These are phyloP conservation scores for Acrocephalus kingi DNA, from an alignment of 2,113 vertebrate genomes.

Conservation along the genomic window DNA sequence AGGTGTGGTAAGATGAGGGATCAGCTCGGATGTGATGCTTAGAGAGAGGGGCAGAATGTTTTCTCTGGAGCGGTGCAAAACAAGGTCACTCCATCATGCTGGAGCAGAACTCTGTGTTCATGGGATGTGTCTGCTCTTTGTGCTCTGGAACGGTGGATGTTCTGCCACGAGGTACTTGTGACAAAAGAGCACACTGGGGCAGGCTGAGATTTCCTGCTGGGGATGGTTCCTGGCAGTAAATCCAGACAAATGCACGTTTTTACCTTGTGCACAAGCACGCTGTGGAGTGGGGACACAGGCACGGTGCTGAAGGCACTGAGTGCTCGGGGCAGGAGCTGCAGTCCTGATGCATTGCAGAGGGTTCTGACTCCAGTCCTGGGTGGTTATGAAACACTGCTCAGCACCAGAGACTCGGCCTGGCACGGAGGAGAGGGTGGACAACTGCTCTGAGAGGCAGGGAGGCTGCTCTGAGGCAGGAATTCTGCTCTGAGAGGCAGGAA, in stretches of 20 bases:
- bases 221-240: neutral
- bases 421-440: neutral
- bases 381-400: neutral
- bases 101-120: accelerated
- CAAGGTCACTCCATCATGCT: neutral
- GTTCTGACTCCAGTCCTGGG: neutral
- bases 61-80: neutral
- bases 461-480: neutral
- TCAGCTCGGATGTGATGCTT: accelerated
- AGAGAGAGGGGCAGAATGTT: neutral
- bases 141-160: neutral
- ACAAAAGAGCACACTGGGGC: neutral
- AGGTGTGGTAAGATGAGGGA: neutral
- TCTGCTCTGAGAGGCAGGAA: neutral
- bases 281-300: neutral
- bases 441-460: neutral
- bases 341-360: neutral
- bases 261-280: neutral
- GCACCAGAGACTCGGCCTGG: neutral
- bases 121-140: neutral
- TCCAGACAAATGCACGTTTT: neutral
- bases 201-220: neutral
- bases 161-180: neutral
- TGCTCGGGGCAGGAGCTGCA: neutral
- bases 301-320: neutral